These are phyloP conservation scores for Stigmatopora nigra DNA, from an alignment of 2,113 vertebrate genomes.

Conservation along the genomic window DNA sequence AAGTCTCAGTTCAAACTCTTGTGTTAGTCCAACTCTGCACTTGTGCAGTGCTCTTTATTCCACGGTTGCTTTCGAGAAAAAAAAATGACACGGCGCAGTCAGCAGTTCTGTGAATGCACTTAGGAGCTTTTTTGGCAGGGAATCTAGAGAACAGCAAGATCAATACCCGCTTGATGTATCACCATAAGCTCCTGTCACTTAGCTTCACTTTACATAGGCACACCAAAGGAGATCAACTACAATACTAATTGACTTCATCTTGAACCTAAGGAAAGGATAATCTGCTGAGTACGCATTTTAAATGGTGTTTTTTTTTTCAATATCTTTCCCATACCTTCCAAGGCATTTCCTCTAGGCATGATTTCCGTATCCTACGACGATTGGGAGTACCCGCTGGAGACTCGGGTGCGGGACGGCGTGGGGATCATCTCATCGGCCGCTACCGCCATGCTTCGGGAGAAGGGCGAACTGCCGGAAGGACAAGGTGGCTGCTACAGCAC, in stretches of 20 bases:
- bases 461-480: conserved; percentile 86
- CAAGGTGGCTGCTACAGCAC: conserved; percentile 88
- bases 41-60: not conserved
- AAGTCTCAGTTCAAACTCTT: not conserved
- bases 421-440: conserved; percentile 88
- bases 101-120: conserved; percentile 3
- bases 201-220: conserved; percentile 1
- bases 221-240: not conserved
- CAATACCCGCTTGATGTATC: not conserved
- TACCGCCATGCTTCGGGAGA: conserved; percentile 84
- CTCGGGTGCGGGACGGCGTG: conserved; percentile 82
- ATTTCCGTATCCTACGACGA: conserved; percentile 93
- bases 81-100: not conserved
- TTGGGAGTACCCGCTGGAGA: conserved; percentile 92
- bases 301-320: not conserved
- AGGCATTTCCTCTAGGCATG: conserved; percentile 86
- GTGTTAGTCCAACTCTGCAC: not conserved
- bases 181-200: not conserved
- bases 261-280: not conserved
- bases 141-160: not conserved
- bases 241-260: not conserved
- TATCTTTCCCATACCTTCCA: conserved; percentile 7
- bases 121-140: conserved; percentile 2
- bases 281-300: not conserved
- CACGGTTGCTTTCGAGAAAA: not conserved